Percentiles rank a stretch among this genome's conserved stretches.
Evolutionary conservation across 2,888 invertebrate genomes (phyloP).

Genomic region (Phortica okadai): DNA sequence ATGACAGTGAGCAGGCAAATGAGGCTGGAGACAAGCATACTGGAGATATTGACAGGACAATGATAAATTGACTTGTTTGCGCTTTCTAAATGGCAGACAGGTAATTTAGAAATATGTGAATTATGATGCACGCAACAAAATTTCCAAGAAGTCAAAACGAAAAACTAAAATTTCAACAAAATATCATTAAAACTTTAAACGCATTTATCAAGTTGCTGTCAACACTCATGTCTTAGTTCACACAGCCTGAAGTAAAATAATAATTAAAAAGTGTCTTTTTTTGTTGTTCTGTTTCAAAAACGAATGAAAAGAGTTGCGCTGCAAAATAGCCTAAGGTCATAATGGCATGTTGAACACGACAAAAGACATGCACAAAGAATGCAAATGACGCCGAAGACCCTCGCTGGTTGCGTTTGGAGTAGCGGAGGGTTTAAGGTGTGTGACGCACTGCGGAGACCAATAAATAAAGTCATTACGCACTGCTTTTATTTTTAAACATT

Average conservation of each 20-base stretch:
- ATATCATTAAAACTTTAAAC: conserved; percentile 12
- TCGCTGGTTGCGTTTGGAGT: background rate
- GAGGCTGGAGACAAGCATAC: background rate
- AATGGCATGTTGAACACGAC: conserved; percentile 20
- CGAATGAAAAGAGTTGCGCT: background rate
- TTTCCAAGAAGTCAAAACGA: conserved; percentile 17
- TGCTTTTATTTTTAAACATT: conserved; percentile 17
- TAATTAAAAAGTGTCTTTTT: conserved; percentile 20
- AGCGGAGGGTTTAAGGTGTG: background rate
- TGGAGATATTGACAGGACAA: conserved; percentile 53
- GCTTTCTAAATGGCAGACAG: conserved; percentile 43
- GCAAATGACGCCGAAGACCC: background rate
- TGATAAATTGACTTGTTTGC: conserved; percentile 61
- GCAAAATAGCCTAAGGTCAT: conserved; percentile 7
- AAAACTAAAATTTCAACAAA: conserved; percentile 15
- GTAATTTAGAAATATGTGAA: background rate
- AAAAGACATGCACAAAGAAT: conserved; percentile 10
- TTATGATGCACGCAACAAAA: background rate
- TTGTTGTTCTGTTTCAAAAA: background rate
- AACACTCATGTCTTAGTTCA: conserved; percentile 12
- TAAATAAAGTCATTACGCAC: conserved; percentile 69
- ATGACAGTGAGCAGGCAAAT: background rate
- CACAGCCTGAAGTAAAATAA: background rate
- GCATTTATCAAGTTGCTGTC: conserved; percentile 12
- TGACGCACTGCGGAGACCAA: conserved; percentile 41